These are phyloP conservation scores for Brachionus manjavacas DNA, from an alignment of 1,140 invertebrate genomes.

Conservation along the genomic window DNA sequence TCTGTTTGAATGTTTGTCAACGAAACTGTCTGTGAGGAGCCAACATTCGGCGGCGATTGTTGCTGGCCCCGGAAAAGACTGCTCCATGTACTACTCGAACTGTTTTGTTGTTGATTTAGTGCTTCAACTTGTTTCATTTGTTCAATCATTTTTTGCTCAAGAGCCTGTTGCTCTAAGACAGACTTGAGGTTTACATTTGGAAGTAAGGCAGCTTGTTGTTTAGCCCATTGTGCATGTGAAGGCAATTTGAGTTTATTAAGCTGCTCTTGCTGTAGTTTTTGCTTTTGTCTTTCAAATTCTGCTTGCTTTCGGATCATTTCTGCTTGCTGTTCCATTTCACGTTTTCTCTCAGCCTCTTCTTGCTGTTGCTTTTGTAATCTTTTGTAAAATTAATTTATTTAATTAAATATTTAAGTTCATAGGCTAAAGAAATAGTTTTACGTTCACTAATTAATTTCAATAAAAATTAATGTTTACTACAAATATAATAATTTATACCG, in stretches of 20 bases:
- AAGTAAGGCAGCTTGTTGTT: neutral
- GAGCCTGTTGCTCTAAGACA: conserved; percentile 30
- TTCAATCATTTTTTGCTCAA: conserved; percentile 28
- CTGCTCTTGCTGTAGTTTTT: conserved; percentile 21
- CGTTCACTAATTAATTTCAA: too few species aligned
- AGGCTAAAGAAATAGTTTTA: too few species aligned
- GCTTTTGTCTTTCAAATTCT: conserved; percentile 9
- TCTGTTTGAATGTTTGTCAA: conserved; percentile 17
- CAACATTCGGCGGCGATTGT: neutral
- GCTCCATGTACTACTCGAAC: conserved; percentile 11
- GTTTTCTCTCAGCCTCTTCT: neutral
- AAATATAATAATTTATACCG: too few species aligned
- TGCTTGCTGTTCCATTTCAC: neutral
- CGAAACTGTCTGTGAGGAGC: neutral
- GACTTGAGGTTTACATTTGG: neutral
- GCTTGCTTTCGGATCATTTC: conserved; percentile 3
- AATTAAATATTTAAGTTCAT: too few species aligned
- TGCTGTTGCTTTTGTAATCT: neutral
- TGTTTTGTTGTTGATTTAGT: neutral
- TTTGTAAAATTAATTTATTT: neutral
- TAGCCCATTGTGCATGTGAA: conserved; percentile 33
- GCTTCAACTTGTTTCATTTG: conserved; percentile 18
- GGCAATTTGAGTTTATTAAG: conserved; percentile 14
- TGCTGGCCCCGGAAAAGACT: conserved; percentile 23
- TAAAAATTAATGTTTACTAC: too few species aligned